Evolutionary conservation across 2,797 vertebrate species (phyloP).

Genomic region (Margarornis squamiger): DNA sequence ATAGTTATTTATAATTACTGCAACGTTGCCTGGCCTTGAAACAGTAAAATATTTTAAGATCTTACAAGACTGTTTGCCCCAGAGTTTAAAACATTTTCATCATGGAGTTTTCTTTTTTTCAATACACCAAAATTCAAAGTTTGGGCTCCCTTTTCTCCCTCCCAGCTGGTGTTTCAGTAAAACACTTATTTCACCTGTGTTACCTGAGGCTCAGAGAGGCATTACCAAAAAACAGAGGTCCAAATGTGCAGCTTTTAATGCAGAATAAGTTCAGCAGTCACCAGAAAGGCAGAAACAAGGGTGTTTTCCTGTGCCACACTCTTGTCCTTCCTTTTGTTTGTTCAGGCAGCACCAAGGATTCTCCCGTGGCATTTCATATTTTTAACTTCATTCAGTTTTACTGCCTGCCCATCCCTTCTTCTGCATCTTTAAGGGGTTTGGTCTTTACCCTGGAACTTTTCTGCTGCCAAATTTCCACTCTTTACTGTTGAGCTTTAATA

Average conservation of each 20-base stretch:
- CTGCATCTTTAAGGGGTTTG: neutral
- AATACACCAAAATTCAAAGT: neutral
- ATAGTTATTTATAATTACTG: neutral
- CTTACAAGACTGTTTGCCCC: neutral
- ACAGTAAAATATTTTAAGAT: neutral
- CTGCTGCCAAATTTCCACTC: neutral
- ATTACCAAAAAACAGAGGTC: neutral
- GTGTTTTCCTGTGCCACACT: neutral
- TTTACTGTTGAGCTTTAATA: neutral
- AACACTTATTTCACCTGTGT: neutral
- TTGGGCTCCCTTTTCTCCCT: neutral
- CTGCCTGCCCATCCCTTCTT: slow-evolving; percentile 36
- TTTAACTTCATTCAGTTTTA: slow-evolving; percentile 64
- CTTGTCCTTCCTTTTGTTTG: slow-evolving; percentile 35
- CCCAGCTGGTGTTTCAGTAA: neutral
- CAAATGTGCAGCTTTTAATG: neutral
- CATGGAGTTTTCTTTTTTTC: neutral
- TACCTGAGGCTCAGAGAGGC: neutral
- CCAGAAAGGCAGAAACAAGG: neutral
- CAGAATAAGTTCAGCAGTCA: neutral
- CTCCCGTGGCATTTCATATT: slow-evolving; percentile 51
- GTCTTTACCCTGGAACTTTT: neutral
- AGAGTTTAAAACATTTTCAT: neutral
- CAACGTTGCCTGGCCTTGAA: neutral
- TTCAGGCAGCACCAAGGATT: slow-evolving; percentile 4